Base-by-base conservation (phyloP, 2,888 invertebrate species). In the Elgonia sp. region DNA sequence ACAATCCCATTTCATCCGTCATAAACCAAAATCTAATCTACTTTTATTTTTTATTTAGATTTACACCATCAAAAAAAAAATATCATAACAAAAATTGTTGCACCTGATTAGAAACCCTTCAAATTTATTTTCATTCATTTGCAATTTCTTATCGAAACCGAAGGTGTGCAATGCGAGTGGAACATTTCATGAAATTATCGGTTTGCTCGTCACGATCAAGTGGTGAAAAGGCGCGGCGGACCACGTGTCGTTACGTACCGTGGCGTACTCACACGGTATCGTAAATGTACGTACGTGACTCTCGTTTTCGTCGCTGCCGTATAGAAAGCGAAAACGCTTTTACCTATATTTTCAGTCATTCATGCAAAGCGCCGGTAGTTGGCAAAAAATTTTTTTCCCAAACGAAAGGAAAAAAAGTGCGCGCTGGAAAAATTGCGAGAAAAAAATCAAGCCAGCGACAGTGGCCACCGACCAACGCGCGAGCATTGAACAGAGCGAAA, bases 261-360 rank as follows among this genome's bases (percentile, higher is more conserved):
- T 90, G 91, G 88, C 90, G 90, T 90, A 86, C 88, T 88, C 88
- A 87, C 85, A 80, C 88, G 86, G 86, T 86, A 76, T 76, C 86
- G 86, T 82, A 86, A 87, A 87, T 92, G 91, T 91, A 91, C 92
- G 92, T 93, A 93, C 93, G 93, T 93, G 93, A 94, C 94, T 94
- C 94, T 94, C 94, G 94, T 93, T 94, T 94, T 94, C 94, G 93
- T 91, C 93, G 93, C 93, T 91, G 92, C 92, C 93, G 92, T 93
- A 94, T 94, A 94, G 94, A 94, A 94, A 94, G 94, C 92, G 94
- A 94, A 94, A 94, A 94, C 93, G 92, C 92, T 92, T 92, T 93
- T 90, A 94, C 94, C 94, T 94, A 94, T 93, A 94, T 94, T 93
- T 92, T 93, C 94, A 92, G 93, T 94, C 94, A 94, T 94, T 94